Base-by-base conservation (phyloP, 2,888 invertebrate species). In the Clanis bilineata region DNA sequence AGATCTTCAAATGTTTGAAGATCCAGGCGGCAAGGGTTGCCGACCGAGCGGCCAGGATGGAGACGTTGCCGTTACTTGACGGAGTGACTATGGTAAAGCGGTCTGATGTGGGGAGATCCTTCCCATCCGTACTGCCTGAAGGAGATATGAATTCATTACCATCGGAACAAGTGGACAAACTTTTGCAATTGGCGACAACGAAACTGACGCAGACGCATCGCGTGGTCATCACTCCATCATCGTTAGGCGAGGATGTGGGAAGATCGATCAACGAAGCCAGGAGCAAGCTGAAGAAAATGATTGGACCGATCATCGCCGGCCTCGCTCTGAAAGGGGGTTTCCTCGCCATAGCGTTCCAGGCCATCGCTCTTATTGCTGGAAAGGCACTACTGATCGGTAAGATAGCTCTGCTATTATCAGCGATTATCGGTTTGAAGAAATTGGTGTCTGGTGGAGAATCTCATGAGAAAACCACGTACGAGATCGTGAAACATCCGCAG, bases 401-500 rank as follows among this genome's bases (percentile, higher is more conserved):
- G 91, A 96, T 97, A 80, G 97, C 97, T 28, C 87, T 97, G 32
- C 92, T 97, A 61, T 90, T 97, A 60, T 95, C 96, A 65, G 95
- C 95, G 22, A 95, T 97, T 66, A 95, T 97, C 69, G 97, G 96
- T 0, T 87, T 97, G 58, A 97, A 97, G 91, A 96, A 96, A 73
- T 88, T 97, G 36, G 94, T 97, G 28, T 94, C 94, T 5, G 85
- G 90, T 22, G 93, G 93, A 56, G 95, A 95, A 65, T 94, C 94
- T 18, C 94, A 95, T 62, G 96, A 96, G 74, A 96, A 96, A 83
- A 96, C 96, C 0, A 96, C 96, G 4, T 95, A 96, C 69, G 97
- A 97, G 86, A 96, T 97, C 69, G 95, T 97, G 58, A 97, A 97
- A 81, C 95, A 96, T 84, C 97, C 97, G n/a, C 95, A 96, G 76